These are phyloP conservation scores for Tenebrosternarchus preto DNA, from an alignment of 2,113 vertebrate species.

Conservation along the genomic window DNA sequence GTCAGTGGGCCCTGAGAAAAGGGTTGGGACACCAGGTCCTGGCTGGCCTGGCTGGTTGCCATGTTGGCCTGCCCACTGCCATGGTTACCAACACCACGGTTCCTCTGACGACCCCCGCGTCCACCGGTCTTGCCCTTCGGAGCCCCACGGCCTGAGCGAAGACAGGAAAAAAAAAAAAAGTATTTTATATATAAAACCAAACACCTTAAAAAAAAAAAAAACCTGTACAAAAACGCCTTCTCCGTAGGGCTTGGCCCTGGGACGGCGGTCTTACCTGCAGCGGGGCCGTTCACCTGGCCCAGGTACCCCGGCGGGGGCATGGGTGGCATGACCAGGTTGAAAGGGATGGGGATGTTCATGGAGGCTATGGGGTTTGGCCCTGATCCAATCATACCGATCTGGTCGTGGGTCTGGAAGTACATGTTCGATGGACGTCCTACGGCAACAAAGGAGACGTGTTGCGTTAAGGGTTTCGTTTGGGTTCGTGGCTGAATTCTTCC, in stretches of 20 bases:
- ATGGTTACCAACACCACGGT: constrained; percentile 84
- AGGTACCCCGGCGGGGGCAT: constrained; percentile 93
- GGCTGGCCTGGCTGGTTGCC: constrained; percentile 89
- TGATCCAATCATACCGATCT: constrained; percentile 95
- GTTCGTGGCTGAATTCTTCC: too few species aligned
- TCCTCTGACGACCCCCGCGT: constrained; percentile 89
- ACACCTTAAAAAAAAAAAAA: too few species aligned
- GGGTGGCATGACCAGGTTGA: constrained; percentile 97
- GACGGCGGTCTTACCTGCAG: constrained; percentile 76
- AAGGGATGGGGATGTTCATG: constrained; percentile 97
- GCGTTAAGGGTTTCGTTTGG: too few species aligned
- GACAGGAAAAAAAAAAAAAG: not conserved
- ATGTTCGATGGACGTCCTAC: constrained; percentile 91
- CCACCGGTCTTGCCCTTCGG: constrained; percentile 83
- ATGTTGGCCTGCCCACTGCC: constrained; percentile 82
- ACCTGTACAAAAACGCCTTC: too few species aligned
- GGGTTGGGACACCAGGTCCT: constrained; percentile 92
- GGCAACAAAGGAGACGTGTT: constrained; percentile 8
- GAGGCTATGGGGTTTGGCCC: constrained; percentile 89
- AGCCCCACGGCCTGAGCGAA: constrained; percentile 83
- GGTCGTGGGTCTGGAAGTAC: constrained; percentile 99
- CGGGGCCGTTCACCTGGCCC: constrained; percentile 90
- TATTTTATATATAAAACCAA: too few species aligned
- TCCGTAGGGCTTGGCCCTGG: not conserved
- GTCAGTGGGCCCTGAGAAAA: constrained; percentile 98